phyloP scores from a whole-genome alignment of 2,888 invertebrate species.

The Sinotaia quadrata region DNA sequence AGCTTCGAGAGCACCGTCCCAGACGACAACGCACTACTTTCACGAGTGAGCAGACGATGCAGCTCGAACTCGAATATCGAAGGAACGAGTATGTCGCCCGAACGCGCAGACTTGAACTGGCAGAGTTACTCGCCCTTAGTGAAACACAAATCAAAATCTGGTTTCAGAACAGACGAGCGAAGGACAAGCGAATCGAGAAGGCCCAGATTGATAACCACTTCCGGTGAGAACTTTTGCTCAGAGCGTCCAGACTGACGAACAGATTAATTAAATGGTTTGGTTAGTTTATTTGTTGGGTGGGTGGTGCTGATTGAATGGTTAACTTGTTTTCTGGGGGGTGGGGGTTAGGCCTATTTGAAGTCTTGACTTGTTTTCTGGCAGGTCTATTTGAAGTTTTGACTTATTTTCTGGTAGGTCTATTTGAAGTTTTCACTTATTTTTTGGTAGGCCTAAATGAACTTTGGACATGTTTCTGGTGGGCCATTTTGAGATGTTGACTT shows the following conservation, averaged over 20 bases:
- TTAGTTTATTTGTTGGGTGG: too few relatives aligned
- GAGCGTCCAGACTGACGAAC: background rate
- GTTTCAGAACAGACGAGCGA: slow-evolving; percentile 96
- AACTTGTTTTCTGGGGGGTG: background rate
- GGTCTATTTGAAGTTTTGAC: background rate
- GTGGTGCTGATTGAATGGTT: background rate
- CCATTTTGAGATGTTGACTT: background rate
- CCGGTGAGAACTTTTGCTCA: slow-evolving; percentile 77
- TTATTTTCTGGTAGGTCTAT: background rate
- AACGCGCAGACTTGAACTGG: slow-evolving; percentile 85
- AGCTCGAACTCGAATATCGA: slow-evolving; percentile 92
- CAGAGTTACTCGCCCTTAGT: slow-evolving; percentile 79
- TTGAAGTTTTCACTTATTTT: background rate
- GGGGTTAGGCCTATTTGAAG: background rate
- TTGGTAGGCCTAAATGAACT: background rate
- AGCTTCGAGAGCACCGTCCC: slow-evolving; percentile 87
- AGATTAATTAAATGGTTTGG: too few relatives aligned
- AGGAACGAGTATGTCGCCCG: slow-evolving; percentile 93
- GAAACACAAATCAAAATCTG: slow-evolving; percentile 91
- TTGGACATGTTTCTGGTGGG: background rate
- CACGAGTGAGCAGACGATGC: slow-evolving; percentile 91
- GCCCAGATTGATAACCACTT: slow-evolving; percentile 95
- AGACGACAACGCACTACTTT: slow-evolving; percentile 94
- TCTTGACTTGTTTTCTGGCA: background rate
- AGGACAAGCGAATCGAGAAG: slow-evolving; percentile 96